Conservation (phyloP, 2,797 vertebrate species). For the Trachurus trachurus region DNA sequence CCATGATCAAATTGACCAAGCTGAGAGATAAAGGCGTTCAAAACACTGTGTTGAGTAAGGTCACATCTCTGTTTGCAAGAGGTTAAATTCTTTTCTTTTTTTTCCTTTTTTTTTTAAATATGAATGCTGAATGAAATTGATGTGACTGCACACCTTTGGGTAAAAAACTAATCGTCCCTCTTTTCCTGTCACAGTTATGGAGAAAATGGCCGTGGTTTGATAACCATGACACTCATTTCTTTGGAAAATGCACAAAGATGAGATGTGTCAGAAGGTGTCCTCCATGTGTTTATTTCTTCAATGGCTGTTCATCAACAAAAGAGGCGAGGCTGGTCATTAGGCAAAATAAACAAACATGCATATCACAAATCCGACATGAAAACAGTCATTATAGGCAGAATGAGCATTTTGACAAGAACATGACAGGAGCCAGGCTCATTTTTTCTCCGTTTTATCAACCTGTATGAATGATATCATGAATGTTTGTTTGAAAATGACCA, state of each 20-base stretch:
- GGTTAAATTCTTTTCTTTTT: slow-evolving; percentile 5
- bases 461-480: slow-evolving; percentile 12
- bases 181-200: slow-evolving; percentile 26
- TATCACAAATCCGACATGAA: slow-evolving; percentile 40
- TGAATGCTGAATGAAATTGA: slow-evolving; percentile 9
- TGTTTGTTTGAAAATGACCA: slow-evolving; percentile 4
- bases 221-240: slow-evolving; percentile 39
- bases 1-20: neutral
- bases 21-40: slow-evolving; percentile 7
- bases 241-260: slow-evolving; percentile 34
- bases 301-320: slow-evolving; percentile 45
- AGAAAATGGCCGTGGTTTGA: slow-evolving; percentile 29
- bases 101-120: slow-evolving; percentile 3
- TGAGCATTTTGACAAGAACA: slow-evolving; percentile 26
- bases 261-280: slow-evolving; percentile 9
- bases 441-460: slow-evolving; percentile 8
- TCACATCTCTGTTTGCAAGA: slow-evolving; percentile 17
- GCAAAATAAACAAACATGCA: slow-evolving; percentile 31
- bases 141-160: slow-evolving; percentile 10
- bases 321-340: slow-evolving; percentile 9
- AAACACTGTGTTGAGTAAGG: neutral
- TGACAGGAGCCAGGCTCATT: slow-evolving; percentile 10
- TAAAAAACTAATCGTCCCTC: slow-evolving; percentile 24
- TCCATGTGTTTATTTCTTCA: slow-evolving; percentile 41
- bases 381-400: slow-evolving; percentile 56